Evolutionary conservation across 2,888 invertebrate genomes (phyloP).

Genomic region (Amiota mariae): DNA sequence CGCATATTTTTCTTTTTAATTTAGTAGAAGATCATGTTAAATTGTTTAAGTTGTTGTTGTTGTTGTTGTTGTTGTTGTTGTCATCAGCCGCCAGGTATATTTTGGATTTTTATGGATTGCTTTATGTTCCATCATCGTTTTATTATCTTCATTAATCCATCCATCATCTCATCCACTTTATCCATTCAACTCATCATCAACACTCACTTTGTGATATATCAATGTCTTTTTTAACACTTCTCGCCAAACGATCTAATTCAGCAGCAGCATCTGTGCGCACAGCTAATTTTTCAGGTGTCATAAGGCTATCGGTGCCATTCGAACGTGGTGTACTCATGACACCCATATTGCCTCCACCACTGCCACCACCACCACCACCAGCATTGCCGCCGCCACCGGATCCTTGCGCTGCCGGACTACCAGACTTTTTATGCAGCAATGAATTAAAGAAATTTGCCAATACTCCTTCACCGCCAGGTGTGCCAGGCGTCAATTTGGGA

Average conservation of each 20-base stretch:
- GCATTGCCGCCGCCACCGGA: constrained; percentile 4
- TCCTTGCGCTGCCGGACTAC: constrained; percentile 76
- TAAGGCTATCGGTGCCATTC: constrained; percentile 69
- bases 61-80: neutral
- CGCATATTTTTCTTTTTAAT: neutral
- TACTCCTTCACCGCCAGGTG: constrained; percentile 92
- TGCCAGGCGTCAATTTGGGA: constrained; percentile 82
- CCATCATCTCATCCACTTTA: too few species aligned
- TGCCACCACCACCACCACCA: too few species aligned
- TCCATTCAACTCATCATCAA: constrained; percentile 45
- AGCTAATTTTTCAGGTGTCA: constrained; percentile 80
- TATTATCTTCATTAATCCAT: constrained; percentile 26
- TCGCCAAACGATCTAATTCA: constrained; percentile 90
- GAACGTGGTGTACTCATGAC: constrained; percentile 62
- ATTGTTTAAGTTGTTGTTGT: neutral
- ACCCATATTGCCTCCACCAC: too few species aligned
- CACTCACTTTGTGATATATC: constrained; percentile 74
- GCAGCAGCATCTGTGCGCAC: constrained; percentile 93
- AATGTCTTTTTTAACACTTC: constrained; percentile 75
- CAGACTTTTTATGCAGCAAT: constrained; percentile 93
- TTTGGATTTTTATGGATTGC: neutral
- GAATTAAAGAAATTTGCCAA: constrained; percentile 99
- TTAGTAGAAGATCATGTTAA: neutral
- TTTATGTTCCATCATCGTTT: neutral
- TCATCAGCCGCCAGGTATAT: neutral